A percentile compares a stretch with the other conserved stretches of the same genome.
Conservation (phyloP, 2,888 invertebrate genomes). For the Leucophenga montana region DNA sequence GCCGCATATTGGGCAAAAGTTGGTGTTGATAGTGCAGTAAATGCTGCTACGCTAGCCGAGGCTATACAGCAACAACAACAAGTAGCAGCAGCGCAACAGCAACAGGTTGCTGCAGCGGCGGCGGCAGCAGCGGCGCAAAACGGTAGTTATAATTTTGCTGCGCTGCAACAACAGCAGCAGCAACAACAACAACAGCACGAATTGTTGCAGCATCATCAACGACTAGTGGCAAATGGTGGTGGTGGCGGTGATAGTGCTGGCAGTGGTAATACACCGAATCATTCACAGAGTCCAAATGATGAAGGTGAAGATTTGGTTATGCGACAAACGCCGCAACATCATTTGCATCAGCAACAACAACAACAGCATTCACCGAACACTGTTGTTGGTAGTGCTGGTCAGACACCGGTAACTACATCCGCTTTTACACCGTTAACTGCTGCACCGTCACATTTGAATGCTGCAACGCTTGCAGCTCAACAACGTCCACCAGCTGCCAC, state of each 20-base stretch:
- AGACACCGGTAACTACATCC: conserved; percentile 77
- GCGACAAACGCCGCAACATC: conserved; percentile 70
- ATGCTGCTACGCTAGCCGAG: conserved; percentile 78
- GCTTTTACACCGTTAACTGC: conserved; percentile 96
- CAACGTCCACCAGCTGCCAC: conserved; percentile 74
- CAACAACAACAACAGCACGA: conserved; percentile 78
- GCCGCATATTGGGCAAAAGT: conserved; percentile 88
- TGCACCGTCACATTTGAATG: conserved; percentile 83
- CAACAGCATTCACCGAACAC: conserved; percentile 52
- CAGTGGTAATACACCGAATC: conserved; percentile 65
- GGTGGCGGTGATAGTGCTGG: conserved; percentile 58
- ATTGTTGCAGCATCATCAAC: conserved; percentile 70
- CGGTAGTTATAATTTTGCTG: conserved; percentile 68
- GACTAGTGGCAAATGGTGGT: conserved; percentile 78
- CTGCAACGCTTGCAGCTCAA: conserved; percentile 43
- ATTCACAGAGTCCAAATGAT: conserved; percentile 71
- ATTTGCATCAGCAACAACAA: conserved; percentile 59
- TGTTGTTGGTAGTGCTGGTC: conserved; percentile 46
- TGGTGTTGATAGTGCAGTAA: conserved; percentile 79
- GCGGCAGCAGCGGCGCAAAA: conserved; percentile 82
- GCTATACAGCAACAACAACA: conserved; percentile 74
- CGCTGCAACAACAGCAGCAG: conserved; percentile 82
- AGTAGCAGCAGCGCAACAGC: conserved; percentile 77
- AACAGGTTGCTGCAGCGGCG: conserved; percentile 74
- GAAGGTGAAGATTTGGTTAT: conserved; percentile 72